Percentiles rank a stretch among this genome's conserved stretches.
Conservation (phyloP, 37 sponge, comb jelly and placozoan species). For the Cladorhizidae sp. region DNA sequence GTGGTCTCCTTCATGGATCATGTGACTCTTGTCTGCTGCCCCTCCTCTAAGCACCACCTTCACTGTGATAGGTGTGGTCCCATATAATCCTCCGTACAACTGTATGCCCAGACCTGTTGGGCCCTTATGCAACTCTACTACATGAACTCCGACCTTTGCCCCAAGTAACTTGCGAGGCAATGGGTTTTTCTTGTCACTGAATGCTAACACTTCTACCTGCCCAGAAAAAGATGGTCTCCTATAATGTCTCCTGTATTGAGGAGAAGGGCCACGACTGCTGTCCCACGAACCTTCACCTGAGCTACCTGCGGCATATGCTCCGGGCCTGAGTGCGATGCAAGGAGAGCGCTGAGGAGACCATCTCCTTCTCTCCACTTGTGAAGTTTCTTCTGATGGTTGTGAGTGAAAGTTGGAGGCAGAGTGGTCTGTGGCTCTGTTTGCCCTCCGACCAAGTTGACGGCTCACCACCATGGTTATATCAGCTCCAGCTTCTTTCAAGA, state of each 20-base stretch:
- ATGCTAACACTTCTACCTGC: neutral
- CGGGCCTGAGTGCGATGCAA: neutral
- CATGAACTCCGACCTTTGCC: constrained; percentile 22
- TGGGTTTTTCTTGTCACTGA: neutral
- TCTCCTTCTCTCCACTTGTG: neutral
- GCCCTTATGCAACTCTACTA: constrained; percentile 75
- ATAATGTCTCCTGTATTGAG: neutral
- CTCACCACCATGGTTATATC: constrained; percentile 49
- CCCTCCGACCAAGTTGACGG: constrained; percentile 33
- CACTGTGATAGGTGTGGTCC: constrained; percentile 56
- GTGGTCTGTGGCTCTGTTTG: constrained; percentile 18
- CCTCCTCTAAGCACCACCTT: constrained; percentile 77
- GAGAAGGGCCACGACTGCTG: constrained; percentile 6
- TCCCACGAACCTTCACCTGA: constrained; percentile 23
- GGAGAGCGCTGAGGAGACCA: neutral
- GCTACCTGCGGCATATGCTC: neutral
- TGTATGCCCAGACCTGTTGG: constrained; percentile 84
- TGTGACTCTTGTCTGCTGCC: constrained; percentile 72
- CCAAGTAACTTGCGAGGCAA: constrained; percentile 18
- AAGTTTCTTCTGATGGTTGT: constrained; percentile 9
- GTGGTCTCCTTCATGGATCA: constrained; percentile 59
- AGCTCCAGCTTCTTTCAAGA: constrained; percentile 60
- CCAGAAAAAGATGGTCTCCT: neutral
- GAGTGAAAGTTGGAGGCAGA: constrained; percentile 21
- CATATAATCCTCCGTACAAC: constrained; percentile 52